These are phyloP conservation scores for Pangasius krempfi DNA, from an alignment of 2,797 vertebrate genomes.

Conservation along the genomic window DNA sequence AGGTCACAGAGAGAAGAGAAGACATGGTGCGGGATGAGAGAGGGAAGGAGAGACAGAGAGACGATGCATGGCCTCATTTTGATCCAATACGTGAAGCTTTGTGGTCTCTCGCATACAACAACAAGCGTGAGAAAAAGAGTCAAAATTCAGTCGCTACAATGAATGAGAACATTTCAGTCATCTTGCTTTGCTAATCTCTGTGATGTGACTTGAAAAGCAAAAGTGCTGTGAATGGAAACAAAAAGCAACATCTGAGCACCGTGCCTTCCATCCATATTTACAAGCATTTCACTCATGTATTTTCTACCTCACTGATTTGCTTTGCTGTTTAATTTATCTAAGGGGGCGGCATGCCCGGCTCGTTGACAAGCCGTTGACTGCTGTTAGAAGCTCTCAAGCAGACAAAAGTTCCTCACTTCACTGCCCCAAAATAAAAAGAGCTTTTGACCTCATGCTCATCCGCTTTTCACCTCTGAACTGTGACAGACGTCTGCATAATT, in stretches of 20 bases:
- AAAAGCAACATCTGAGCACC: neutral
- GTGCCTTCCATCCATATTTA: constrained; percentile 55
- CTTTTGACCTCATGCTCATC: constrained; percentile 52
- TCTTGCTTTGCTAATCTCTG: constrained; percentile 43
- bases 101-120: neutral
- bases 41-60: constrained; percentile 10
- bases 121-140: neutral
- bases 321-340: constrained; percentile 56
- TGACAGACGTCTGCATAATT: constrained; percentile 57
- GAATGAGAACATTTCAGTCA: constrained; percentile 22
- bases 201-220: constrained; percentile 21
- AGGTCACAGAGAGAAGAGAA: constrained; percentile 53
- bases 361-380: constrained; percentile 51
- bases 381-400: constrained; percentile 53
- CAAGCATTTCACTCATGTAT: constrained; percentile 25
- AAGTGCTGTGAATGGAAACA: constrained; percentile 22
- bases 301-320: constrained; percentile 57
- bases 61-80: constrained; percentile 47
- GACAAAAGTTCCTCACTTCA: constrained; percentile 58
- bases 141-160: neutral
- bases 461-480: constrained; percentile 58
- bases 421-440: constrained; percentile 61
- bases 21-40: constrained; percentile 7
- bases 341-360: constrained; percentile 47
- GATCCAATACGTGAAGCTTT: constrained; percentile 41